Evolutionary conservation across 2,113 vertebrate genomes (phyloP).

Genomic region (Microtus ochrogaster): DNA sequence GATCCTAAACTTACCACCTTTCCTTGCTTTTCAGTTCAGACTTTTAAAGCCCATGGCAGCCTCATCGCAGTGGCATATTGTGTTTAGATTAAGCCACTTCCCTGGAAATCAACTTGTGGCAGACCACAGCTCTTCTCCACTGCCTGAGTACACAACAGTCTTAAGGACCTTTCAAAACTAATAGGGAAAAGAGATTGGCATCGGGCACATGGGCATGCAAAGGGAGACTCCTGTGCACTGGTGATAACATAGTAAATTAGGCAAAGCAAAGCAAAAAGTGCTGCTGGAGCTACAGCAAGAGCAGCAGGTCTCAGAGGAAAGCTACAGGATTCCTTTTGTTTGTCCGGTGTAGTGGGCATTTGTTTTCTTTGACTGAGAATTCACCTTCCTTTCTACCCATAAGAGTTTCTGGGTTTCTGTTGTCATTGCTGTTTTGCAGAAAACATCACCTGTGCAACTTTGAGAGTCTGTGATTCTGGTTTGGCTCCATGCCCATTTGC

Average conservation of each 20-base stretch:
- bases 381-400: background rate
- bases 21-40: background rate
- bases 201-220: background rate
- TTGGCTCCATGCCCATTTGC: too few species aligned
- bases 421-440: background rate
- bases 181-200: background rate
- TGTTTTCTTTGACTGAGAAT: background rate
- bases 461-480: background rate
- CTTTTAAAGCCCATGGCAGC: background rate
- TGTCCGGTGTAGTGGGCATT: background rate
- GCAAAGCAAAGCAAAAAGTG: background rate
- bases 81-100: background rate
- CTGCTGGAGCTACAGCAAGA: background rate
- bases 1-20: background rate
- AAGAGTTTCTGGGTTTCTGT: background rate
- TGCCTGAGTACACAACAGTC: background rate
- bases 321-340: background rate
- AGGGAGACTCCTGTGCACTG: background rate
- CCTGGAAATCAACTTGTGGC: constrained; percentile 5
- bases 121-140: background rate
- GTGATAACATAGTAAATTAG: background rate
- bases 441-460: background rate
- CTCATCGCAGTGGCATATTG: background rate
- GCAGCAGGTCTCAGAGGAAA: background rate
- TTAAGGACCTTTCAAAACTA: background rate